Base-by-base conservation (phyloP, 37 sponge, comb jelly and placozoan genomes). In the Crambe crambe region DNA sequence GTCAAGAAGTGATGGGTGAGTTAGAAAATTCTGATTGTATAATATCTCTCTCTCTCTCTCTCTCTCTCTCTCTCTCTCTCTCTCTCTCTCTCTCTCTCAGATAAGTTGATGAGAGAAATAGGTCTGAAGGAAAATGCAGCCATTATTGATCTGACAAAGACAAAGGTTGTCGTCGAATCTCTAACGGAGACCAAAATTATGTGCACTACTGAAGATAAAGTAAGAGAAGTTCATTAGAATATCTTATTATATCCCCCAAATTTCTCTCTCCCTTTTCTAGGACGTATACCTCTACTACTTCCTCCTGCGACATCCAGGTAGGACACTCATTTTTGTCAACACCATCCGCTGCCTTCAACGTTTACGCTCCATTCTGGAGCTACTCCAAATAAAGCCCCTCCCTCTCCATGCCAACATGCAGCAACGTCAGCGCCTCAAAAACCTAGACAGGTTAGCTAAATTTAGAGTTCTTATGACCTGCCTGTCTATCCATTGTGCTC, bases 371-470 rank as follows among this genome's bases (percentile, higher is more conserved):
- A 37, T 87, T 0, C 82, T 98, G 54, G 86, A 76, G 42, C 79
- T 90, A 31, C 86, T 99, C 36, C 47, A 64, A 21, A 39, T 94
- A n/a, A 40, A 67, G 2, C 87, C 91, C 18, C 81, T 81, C 67
- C 86, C 88, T 18, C 95, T 99, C 6, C 96, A 98, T 57, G 92
- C 99, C 21, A 77, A 83, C 25, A 83, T 98, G 89, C 99, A 98
- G 72, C 99, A 98, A 76, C 76, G 92, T 77, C 96, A 96, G 71
- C 66, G 99, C 54, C 75, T 98, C n/a, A 93, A 96, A 68, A 96
- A 88, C 43, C 70, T 98, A 21, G 99, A 98, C 30, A 77, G 94
- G 92, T 93, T 6, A 47, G 51, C 51, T 47, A 12, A 47, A 47
- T 15, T 47, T 6, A 47, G 51, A 47, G 12, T 12, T 15, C 51